A percentile compares a stretch with the other conserved stretches of the same genome.
phyloP scores from a whole-genome alignment of 1,140 invertebrate species.

The Nasonia vitripennis region DNA sequence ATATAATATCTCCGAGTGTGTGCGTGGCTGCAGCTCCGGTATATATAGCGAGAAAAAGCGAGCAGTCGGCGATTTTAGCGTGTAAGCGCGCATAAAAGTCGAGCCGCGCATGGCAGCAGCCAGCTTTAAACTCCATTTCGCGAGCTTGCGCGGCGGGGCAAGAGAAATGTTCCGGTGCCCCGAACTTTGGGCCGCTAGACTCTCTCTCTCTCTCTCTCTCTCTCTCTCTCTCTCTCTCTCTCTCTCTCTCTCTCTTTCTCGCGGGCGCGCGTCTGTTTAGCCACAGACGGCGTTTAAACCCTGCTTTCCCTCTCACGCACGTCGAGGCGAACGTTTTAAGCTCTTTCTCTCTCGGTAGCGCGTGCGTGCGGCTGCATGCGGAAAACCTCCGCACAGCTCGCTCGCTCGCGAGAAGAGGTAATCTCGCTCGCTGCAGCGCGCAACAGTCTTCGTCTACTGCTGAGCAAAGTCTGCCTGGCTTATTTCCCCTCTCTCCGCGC shows the following conservation, averaged over 20 bases:
- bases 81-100: constrained; percentile 25
- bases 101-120: neutral
- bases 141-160: neutral
- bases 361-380: neutral
- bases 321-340: neutral
- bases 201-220: neutral
- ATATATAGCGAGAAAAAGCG: neutral
- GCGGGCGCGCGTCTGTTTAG: too few species aligned
- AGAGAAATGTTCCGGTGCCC: constrained; percentile 26
- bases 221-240: too few species aligned
- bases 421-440: neutral
- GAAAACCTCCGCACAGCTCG: neutral
- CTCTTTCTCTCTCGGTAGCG: neutral
- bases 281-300: neutral
- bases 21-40: neutral
- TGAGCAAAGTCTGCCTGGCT: neutral
- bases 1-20: neutral
- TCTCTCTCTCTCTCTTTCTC: too few species aligned
- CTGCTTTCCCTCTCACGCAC: neutral
- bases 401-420: neutral
- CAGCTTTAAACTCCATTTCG: constrained; percentile 7
- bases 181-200: constrained; percentile 13
- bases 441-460: neutral
- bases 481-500: neutral
- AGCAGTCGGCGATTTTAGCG: constrained; percentile 11